phyloP scores from a whole-genome alignment of 2,113 vertebrate species.

The Eurystomus gularis region DNA sequence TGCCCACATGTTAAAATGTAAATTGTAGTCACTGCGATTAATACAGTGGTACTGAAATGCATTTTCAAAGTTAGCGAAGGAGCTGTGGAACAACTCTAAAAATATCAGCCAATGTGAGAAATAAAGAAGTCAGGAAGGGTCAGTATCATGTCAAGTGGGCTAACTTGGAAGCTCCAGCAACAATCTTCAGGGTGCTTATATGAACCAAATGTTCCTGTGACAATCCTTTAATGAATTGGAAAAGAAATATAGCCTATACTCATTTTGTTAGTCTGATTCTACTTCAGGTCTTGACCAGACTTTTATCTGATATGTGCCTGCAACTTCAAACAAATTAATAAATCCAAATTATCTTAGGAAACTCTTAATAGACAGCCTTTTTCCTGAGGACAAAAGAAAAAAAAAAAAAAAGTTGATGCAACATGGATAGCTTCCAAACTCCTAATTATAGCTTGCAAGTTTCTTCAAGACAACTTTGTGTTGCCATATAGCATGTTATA shows the following conservation, averaged over 20 bases:
- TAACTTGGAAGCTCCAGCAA: background rate
- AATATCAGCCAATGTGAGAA: background rate
- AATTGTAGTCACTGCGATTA: background rate
- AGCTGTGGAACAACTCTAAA: background rate
- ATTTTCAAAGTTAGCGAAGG: background rate
- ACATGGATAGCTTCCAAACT: background rate
- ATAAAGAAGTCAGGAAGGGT: rapidly evolving
- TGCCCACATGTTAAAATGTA: background rate
- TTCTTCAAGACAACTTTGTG: background rate
- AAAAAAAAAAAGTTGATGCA: background rate
- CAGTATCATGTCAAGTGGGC: background rate
- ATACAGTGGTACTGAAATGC: background rate
- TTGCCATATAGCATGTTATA: background rate
- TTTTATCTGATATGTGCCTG: background rate
- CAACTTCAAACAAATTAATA: background rate
- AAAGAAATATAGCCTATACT: background rate
- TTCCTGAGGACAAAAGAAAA: background rate
- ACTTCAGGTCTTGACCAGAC: background rate
- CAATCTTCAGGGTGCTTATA: background rate
- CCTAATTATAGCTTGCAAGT: background rate
- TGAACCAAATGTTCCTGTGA: background rate
- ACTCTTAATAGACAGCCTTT: background rate
- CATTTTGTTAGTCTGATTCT: background rate
- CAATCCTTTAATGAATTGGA: background rate
- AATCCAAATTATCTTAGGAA: background rate